Percentiles rank a stretch among this genome's conserved stretches.
phyloP scores from a whole-genome alignment of 2,113 vertebrate species.

The Dendrocopos noguchii region DNA sequence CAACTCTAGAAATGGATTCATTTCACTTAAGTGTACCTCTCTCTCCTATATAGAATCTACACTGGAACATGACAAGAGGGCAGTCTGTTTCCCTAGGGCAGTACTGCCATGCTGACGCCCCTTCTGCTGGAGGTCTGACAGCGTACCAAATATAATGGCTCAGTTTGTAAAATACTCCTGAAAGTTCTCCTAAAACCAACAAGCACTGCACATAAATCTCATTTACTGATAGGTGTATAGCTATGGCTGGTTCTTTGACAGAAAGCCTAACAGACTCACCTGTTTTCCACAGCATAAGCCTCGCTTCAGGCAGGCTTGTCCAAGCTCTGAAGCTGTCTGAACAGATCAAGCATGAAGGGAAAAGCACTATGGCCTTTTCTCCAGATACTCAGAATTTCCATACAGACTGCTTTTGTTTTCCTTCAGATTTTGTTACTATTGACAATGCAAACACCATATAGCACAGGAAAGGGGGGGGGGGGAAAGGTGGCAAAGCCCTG shows the following conservation, averaged over 20 bases:
- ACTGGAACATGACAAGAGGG: background rate
- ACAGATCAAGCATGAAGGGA: background rate
- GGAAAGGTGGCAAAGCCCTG: background rate
- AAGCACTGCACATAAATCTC: background rate
- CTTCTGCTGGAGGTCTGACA: background rate
- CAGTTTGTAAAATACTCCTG: background rate
- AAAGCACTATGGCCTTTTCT: background rate
- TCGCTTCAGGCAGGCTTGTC: background rate
- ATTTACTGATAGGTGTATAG: background rate
- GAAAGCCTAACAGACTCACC: background rate
- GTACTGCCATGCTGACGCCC: accelerated
- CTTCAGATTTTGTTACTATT: background rate
- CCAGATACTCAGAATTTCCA: background rate
- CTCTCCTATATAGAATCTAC: background rate
- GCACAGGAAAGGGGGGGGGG: too few relatives aligned
- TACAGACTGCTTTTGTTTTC: background rate
- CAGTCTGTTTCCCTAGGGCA: background rate
- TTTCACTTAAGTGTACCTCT: background rate
- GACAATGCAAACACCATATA: background rate
- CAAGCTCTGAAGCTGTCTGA: background rate
- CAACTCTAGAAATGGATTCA: background rate
- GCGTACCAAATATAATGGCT: background rate
- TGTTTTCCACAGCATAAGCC: background rate
- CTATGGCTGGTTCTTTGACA: background rate
- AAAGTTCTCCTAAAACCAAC: background rate